Base-by-base conservation (phyloP, 2,113 vertebrate species). In the Paramormyrops kingsleyae region DNA sequence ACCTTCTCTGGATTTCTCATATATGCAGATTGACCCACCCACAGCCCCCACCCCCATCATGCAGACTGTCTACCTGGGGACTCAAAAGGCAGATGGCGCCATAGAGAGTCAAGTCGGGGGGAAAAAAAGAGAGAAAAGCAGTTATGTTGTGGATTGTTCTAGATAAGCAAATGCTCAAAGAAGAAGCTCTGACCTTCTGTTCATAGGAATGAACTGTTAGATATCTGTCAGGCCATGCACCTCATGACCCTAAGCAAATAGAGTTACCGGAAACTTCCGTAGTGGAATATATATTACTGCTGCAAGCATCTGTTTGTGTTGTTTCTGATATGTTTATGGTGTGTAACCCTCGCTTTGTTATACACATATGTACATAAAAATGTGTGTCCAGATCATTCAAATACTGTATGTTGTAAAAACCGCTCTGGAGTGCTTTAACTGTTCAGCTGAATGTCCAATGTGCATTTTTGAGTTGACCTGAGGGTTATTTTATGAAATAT, bases 1-100 rank as follows among this genome's bases (percentile, higher is more conserved):
- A 99, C 98, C 91, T 98, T 99, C 95, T 98, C 97, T 0, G 98
- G 98, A 90, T 99, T 98, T 95, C 97, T 98, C 94, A 97, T 99
- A 94, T 99, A 98, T 94, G 97, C 97, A 0, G 97, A 98, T 95
- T 98, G 96, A 94, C 27, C 59, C 21, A 2, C 62, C 59, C 77
- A 50, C 1, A 53, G 70, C 89, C 87, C 87, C n/a, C 39, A 12
- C 21, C 21, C 47, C 46, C 27, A 83, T 31, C 49, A 7, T 56
- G 47, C 47, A 85, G 42, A 47, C 83, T 47, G 42, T 85, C 42
- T 12, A 27, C 44, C 83, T 13, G 83, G 47, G n/a, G 9, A 13
- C 42, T 85, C 46, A n/a, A 85, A 47, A 21, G 24, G 83, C 83
- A 47, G 19, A 46, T 85, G 83, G 21, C 13, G 15, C 70, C 70